Conservation (phyloP, 2,113 vertebrate species). For the Hemiscyllium ocellatum region DNA sequence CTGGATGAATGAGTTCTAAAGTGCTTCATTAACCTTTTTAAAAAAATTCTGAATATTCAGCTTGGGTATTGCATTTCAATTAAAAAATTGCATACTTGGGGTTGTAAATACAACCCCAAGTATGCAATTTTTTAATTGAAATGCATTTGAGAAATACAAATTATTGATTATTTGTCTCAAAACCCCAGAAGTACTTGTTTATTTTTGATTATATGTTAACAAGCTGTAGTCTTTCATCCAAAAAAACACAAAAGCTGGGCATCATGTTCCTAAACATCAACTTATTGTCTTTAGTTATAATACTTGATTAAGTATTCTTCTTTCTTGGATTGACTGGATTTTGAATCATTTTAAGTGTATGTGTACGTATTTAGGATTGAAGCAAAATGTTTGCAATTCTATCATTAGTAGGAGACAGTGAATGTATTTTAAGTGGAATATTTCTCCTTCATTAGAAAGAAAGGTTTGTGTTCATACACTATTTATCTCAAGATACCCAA, state of each 20-base stretch:
- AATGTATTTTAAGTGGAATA: not conserved
- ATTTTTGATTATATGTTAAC: conserved; percentile 2
- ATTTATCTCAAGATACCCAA: no score
- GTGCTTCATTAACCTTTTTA: not conserved
- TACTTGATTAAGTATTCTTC: not conserved
- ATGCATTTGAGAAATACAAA: not conserved
- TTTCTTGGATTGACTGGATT: not conserved
- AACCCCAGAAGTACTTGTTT: not conserved
- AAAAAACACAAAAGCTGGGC: not conserved
- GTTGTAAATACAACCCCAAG: no score
- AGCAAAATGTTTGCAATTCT: not conserved
- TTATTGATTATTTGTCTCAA: not conserved
- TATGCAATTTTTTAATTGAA: no score
- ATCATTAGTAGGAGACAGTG: no score
- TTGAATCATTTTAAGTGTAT: not conserved
- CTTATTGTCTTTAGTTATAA: not conserved
- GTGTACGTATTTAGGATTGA: not conserved
- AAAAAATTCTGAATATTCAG: not conserved
- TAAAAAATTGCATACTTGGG: not conserved
- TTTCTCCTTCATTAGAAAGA: not conserved
- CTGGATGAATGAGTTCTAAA: not conserved
- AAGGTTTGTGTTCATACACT: not conserved
- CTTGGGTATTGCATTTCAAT: not conserved
- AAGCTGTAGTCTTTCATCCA: not conserved
- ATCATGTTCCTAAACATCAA: not conserved